Conservation (phyloP, 2,797 vertebrate species). For the Mormyrops boulengeri region DNA sequence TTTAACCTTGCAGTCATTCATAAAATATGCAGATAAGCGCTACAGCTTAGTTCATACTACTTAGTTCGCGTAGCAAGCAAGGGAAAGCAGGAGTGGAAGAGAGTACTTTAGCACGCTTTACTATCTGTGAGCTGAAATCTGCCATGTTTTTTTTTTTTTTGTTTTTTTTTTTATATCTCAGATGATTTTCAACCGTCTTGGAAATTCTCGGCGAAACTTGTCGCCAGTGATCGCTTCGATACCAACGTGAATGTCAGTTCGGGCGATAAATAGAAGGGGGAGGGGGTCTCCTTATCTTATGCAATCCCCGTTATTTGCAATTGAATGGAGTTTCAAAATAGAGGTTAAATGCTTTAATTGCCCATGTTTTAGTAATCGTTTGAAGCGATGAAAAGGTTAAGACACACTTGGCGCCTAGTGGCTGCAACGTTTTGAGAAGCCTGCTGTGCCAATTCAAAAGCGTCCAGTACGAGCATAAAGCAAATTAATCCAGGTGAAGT, state of each 20-base stretch:
- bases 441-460: conserved; percentile 24
- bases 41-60: neutral
- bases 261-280: conserved; percentile 19
- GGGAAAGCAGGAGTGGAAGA: neutral
- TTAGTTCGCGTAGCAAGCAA: neutral
- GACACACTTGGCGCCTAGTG: conserved; percentile 37
- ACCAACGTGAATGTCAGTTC: conserved; percentile 16
- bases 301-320: conserved; percentile 32
- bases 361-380: conserved; percentile 23
- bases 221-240: conserved; percentile 22
- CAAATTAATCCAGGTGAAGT: neutral
- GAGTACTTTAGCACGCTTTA: neutral
- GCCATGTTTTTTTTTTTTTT: neutral
- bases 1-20: neutral
- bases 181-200: neutral
- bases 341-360: conserved; percentile 31
- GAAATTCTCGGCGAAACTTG: neutral
- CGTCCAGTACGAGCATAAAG: conserved; percentile 3
- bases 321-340: conserved; percentile 34
- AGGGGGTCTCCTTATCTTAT: conserved; percentile 12
- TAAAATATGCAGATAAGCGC: neutral
- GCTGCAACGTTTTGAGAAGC: conserved; percentile 30
- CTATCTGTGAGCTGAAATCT: neutral
- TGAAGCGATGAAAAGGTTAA: conserved; percentile 27
- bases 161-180: neutral